phyloP scores from a whole-genome alignment of 2,888 invertebrate species.

The Synanthedon formicaeformis region DNA sequence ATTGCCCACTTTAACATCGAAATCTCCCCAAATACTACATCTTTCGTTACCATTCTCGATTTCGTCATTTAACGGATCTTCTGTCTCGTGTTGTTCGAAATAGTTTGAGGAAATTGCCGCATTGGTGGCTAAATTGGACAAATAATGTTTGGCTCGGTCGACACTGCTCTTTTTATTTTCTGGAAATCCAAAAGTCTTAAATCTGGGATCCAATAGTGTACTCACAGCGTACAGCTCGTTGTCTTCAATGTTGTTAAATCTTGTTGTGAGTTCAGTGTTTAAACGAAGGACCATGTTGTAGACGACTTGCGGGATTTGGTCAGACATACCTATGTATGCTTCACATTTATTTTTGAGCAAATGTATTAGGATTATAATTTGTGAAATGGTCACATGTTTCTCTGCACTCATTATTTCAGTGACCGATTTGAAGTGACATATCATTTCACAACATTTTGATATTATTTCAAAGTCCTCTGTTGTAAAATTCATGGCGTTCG shows the following conservation, averaged over 20 bases:
- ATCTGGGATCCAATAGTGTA: not conserved
- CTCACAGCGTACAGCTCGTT: not conserved
- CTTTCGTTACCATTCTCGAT: not conserved
- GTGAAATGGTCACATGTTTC: constrained; percentile 2
- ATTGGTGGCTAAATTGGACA: not conserved
- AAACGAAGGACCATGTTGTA: not conserved
- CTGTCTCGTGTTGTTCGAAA: not conserved
- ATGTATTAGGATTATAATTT: constrained; percentile 1
- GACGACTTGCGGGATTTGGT: not conserved
- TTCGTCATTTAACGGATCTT: not conserved
- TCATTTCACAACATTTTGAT: not conserved
- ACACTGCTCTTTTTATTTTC: not conserved
- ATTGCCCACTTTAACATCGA: constrained; percentile 1
- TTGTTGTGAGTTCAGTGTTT: not conserved
- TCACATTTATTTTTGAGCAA: constrained; percentile 3
- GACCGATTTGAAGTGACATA: not conserved
- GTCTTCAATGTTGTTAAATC: constrained; percentile 1
- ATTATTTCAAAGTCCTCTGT: not conserved
- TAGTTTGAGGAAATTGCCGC: not conserved
- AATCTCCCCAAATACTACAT: constrained; percentile 3
- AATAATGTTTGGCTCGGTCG: not conserved
- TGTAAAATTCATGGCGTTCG: not conserved
- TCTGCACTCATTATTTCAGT: constrained; percentile 2
- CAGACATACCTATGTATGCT: not conserved
- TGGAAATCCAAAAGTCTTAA: constrained; percentile 1